Evolutionary conservation across 2,888 invertebrate species (phyloP).

Genomic region (Spisula subtruncata): DNA sequence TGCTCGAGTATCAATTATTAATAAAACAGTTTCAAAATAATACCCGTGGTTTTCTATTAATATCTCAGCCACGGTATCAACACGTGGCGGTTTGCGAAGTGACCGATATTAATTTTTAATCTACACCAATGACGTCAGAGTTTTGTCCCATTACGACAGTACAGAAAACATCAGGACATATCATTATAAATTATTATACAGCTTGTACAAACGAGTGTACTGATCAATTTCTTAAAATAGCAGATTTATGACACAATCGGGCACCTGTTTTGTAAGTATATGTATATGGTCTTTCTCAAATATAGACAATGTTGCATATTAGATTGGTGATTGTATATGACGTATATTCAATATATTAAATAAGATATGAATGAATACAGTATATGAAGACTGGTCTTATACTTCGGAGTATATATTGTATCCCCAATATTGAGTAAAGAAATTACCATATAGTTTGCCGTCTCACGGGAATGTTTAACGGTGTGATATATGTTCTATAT

Average conservation of each 20-base stretch:
- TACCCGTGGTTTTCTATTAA: no score
- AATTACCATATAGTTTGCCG: background rate
- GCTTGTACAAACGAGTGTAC: background rate
- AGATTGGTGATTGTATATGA: background rate
- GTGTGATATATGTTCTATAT: background rate
- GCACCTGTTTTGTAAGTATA: background rate
- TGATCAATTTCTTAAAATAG: background rate
- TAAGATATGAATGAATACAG: background rate
- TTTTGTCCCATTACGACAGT: no score
- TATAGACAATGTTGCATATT: background rate
- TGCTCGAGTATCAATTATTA: no score
- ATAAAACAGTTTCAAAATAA: no score
- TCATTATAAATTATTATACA: no score
- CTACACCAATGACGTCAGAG: no score
- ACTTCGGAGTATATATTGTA: background rate
- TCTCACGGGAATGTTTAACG: background rate
- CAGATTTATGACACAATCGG: background rate
- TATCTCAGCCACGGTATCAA: no score
- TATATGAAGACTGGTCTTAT: no score
- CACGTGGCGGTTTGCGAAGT: no score
- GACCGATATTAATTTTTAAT: no score
- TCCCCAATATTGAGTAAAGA: background rate
- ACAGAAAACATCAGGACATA: no score
- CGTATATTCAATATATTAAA: background rate
- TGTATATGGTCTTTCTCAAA: background rate